phyloP scores from a whole-genome alignment of 2,888 invertebrate genomes.

The Pachydiplax longipennis region DNA sequence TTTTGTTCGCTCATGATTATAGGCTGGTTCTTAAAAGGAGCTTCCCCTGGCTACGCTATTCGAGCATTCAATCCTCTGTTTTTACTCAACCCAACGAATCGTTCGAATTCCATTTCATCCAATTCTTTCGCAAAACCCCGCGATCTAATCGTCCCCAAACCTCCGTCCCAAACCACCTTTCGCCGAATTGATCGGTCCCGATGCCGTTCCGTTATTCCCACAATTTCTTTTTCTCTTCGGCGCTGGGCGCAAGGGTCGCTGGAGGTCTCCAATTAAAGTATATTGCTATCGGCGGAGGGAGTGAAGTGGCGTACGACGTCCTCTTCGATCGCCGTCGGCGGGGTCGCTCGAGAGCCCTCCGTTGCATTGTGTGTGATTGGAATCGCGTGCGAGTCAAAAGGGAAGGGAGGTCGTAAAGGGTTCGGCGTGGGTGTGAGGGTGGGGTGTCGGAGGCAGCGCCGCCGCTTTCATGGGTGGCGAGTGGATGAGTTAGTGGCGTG shows the following conservation, averaged over 20 bases:
- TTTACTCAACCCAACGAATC: not conserved
- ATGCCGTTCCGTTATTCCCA: not conserved
- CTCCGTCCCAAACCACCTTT: not conserved
- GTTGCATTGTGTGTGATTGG: not conserved
- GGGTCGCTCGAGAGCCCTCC: not conserved
- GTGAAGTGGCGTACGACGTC: not conserved
- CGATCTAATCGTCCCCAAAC: not conserved
- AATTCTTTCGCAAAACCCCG: not conserved
- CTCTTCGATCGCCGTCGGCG: not conserved
- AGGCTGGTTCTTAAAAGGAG: no score
- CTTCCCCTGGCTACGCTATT: no score
- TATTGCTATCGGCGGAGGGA: not conserved
- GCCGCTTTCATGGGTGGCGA: constrained; percentile 2
- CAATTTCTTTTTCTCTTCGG: not conserved
- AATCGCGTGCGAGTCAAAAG: not conserved
- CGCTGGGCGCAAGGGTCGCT: not conserved
- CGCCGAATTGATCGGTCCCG: not conserved
- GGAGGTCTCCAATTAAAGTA: not conserved
- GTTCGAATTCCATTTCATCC: not conserved
- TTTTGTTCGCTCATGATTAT: no score
- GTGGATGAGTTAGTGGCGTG: constrained; percentile 9
- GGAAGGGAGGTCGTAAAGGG: not conserved
- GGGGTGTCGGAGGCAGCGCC: not conserved
- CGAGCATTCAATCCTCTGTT: not conserved
- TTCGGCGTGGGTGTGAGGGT: not conserved